Evolutionary conservation across 2,888 invertebrate genomes (phyloP), one percentile per base, ranked within the genome.

Genomic region (Harpalus rufipes): DNA sequence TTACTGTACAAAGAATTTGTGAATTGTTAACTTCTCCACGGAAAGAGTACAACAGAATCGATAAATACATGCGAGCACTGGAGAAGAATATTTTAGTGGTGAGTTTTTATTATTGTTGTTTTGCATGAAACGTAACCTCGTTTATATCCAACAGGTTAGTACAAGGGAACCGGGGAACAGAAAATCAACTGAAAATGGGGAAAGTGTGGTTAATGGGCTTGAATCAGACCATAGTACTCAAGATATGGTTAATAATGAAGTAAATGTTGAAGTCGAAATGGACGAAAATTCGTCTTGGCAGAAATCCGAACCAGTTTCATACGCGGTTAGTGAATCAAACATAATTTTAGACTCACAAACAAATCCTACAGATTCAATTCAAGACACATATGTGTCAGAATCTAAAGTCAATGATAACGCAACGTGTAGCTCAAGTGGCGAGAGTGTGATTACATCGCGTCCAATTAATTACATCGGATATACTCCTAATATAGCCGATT

Each of bases 1-100:
- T 99, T 89, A 99, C 99, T 16, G 96, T 99, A 87, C 99, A 99
- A 91, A 94, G 99, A 87, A 94, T 99, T 86, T 98, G 98, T 91
- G 99, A 99, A 91, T 93, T 99, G 39, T 92, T 99, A 1, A 96
- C 97, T 3, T 95, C 95, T 87, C 99, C 99, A 1, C 94, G 96
- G 21, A 97, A 97, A 90, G 98, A 99, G 90, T 99, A 99, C 91
- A 97, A 96, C 89, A 94, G 98, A 86, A 96, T 98, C 86, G 99
- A 99, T 90, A 99, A 99, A 91, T 99, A 96, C 90, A 96, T 99
- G 96, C 93, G 99, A 85, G 99, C 99, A 0, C 93, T 99, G 85
- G 99, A 99, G 91, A 99, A 99, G 91, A 97, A 97, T 89, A 96
- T 97, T 87, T 91, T 97, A 88, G 97, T 97, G 85, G 97, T 97